phyloP scores from a whole-genome alignment of 2,888 invertebrate species.

The Invenusta paracnida region DNA sequence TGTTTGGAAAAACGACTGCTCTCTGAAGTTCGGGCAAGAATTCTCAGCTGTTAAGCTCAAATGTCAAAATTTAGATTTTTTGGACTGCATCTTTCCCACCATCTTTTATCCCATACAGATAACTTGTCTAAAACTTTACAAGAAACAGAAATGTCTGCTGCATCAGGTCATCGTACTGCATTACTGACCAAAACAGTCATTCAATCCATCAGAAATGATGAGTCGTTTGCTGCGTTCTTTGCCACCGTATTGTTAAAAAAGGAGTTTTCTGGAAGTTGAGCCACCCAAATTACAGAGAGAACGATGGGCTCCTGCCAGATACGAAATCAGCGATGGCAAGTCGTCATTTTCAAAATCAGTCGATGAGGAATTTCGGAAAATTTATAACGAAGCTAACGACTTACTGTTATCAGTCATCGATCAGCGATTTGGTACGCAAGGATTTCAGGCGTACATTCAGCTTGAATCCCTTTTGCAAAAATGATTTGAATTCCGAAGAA shows the following conservation, averaged over 20 bases:
- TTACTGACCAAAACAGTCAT: background rate
- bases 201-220: background rate
- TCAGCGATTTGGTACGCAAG: no score
- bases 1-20: background rate
- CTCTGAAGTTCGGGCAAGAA: background rate
- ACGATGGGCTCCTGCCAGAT: background rate
- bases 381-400: no score
- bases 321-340: no score
- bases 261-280: no score
- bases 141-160: background rate
- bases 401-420: no score
- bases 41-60: background rate
- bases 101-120: background rate
- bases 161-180: background rate
- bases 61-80: background rate
- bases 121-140: background rate
- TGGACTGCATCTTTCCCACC: background rate
- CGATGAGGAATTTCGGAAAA: no score
- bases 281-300: background rate
- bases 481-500: no score
- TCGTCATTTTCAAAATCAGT: no score
- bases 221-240: background rate
- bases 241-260: no score
- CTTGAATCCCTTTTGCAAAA: no score
- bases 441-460: no score